Evolutionary conservation across 2,113 vertebrate species (phyloP).

Genomic region (Macrotus californicus): DNA sequence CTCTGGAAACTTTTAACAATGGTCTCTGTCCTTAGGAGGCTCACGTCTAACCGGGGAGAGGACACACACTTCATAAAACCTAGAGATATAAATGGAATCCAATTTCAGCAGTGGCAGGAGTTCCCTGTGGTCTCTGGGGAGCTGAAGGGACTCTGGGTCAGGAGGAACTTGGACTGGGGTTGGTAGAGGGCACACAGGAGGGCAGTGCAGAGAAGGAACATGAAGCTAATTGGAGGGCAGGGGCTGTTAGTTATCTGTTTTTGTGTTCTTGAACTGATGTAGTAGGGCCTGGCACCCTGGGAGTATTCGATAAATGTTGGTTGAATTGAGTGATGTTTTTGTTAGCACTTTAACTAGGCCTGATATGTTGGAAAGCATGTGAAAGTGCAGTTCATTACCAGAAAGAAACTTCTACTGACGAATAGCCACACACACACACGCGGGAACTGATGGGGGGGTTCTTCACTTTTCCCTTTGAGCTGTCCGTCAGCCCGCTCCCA

Average conservation of each 20-base stretch:
- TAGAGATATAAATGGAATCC: background rate
- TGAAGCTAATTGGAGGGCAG: background rate
- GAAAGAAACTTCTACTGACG: background rate
- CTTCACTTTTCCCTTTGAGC: background rate
- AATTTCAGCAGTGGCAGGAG: background rate
- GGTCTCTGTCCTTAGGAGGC: background rate
- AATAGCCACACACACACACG: rapidly evolving
- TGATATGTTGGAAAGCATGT: background rate
- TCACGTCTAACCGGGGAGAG: background rate
- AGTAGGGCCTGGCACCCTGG: background rate
- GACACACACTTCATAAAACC: background rate
- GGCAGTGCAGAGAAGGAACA: background rate
- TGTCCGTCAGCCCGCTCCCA: background rate
- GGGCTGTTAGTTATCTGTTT: background rate
- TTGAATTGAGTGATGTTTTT: background rate
- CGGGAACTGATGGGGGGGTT: background rate
- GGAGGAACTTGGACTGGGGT: background rate
- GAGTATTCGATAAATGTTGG: conserved; percentile 11
- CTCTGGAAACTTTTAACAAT: background rate
- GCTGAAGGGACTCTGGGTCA: background rate
- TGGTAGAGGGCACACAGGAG: background rate
- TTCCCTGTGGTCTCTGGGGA: background rate
- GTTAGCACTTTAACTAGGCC: background rate
- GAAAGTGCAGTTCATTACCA: background rate
- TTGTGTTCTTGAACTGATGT: background rate